These are phyloP conservation scores for Dysidea cf. avara DNA, from an alignment of 37 sponge, comb jelly and placozoan species.

Conservation along the genomic window DNA sequence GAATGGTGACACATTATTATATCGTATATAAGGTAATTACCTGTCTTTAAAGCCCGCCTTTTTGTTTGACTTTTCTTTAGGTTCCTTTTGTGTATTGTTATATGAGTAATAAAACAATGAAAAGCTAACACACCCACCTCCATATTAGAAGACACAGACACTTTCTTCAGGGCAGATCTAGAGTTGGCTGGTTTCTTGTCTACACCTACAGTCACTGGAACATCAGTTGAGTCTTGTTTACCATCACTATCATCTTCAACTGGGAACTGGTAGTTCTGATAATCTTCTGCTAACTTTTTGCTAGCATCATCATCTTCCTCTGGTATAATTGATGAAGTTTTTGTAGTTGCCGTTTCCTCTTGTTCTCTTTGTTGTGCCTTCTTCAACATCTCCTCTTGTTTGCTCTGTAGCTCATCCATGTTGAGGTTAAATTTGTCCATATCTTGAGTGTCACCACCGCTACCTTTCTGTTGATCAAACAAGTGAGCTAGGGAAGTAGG, in stretches of 20 bases:
- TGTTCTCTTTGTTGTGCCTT: not conserved
- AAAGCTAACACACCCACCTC: not conserved
- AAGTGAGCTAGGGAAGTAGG: too few species aligned
- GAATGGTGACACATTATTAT: not conserved
- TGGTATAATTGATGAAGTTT: not conserved
- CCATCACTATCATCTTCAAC: constrained; percentile 43
- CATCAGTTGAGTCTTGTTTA: too few species aligned
- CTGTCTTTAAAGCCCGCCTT: constrained; percentile 42
- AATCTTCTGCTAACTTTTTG: constrained; percentile 8
- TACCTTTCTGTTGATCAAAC: too few species aligned
- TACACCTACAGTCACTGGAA: too few species aligned
- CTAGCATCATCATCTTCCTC: not conserved
- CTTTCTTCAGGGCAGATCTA: constrained; percentile 7
- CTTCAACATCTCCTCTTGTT: too few species aligned
- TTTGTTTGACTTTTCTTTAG: constrained; percentile 2
- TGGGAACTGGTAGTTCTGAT: constrained; percentile 41
- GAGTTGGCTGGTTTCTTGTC: too few species aligned
- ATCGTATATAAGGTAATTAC: constrained; percentile 3
- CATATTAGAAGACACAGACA: not conserved
- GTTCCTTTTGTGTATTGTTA: too few species aligned
- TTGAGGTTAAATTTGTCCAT: too few species aligned
- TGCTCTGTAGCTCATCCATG: too few species aligned
- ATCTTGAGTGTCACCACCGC: not conserved
- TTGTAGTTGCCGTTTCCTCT: not conserved
- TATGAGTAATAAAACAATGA: not conserved